Percentiles rank a stretch among this genome's conserved stretches.
Evolutionary conservation across 92 coral and sea anemone species (phyloP).

Genomic region (Diadumene lineata): DNA sequence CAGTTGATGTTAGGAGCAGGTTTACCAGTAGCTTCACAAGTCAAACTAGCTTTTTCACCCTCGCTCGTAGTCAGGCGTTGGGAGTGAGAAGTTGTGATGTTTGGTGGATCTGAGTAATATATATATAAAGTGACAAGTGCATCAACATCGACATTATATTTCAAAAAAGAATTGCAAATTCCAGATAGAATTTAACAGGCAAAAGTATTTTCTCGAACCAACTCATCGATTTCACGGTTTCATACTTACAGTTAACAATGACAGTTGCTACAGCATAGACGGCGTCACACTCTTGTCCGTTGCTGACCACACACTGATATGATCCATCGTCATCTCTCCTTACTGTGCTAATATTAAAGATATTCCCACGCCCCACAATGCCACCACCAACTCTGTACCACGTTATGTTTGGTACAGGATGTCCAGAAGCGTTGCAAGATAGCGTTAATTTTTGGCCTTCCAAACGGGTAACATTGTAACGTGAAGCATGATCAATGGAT

Average conservation of each 20-base stretch:
- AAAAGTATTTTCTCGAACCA: background rate
- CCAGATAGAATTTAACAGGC: constrained; percentile 12
- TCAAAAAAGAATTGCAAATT: background rate
- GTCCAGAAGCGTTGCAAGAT: constrained; percentile 5
- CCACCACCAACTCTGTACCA: constrained; percentile 1
- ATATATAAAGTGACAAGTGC: background rate
- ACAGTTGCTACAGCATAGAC: background rate
- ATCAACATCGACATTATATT: background rate
- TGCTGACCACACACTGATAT: constrained; percentile 30
- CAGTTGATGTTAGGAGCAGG: constrained; percentile 43
- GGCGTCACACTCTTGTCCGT: constrained; percentile 29
- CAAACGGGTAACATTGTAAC: background rate
- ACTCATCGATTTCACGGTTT: background rate
- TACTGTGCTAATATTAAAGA: background rate
- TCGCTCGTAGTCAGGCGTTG: background rate
- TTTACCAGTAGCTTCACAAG: constrained; percentile 8
- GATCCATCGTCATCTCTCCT: background rate
- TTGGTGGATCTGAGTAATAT: background rate
- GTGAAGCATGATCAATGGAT: background rate
- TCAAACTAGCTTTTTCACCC: background rate
- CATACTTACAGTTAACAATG: background rate
- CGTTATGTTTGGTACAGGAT: constrained; percentile 25
- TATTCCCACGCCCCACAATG: background rate
- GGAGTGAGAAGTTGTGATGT: background rate
- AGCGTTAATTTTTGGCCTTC: background rate